phyloP scores from a whole-genome alignment of 92 coral and sea anemone species.

The Bergia puertoricense region DNA sequence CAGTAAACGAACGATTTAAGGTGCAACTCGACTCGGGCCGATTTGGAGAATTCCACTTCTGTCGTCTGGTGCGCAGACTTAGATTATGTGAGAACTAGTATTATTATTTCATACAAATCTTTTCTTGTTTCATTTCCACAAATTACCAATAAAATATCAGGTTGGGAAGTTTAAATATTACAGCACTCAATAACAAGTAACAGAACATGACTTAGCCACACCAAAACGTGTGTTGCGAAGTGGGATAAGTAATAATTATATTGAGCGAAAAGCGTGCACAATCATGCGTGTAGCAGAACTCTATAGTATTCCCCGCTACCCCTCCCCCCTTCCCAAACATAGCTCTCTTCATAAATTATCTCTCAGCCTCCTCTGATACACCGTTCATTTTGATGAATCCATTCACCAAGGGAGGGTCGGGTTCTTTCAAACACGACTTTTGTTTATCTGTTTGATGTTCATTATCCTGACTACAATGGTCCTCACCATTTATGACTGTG shows the following conservation, averaged over 20 bases:
- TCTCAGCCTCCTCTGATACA: slow-evolving; percentile 36
- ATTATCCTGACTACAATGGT: neutral
- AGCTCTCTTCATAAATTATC: neutral
- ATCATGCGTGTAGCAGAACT: neutral
- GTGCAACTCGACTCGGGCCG: neutral
- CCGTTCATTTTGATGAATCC: slow-evolving; percentile 25
- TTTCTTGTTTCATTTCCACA: neutral
- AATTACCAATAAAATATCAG: neutral
- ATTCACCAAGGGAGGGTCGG: slow-evolving; percentile 23
- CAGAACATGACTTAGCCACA: neutral
- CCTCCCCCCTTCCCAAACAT: neutral
- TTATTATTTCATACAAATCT: neutral
- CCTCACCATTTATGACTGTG: slow-evolving; percentile 4
- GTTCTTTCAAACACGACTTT: neutral
- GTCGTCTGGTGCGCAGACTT: neutral
- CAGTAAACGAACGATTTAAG: neutral
- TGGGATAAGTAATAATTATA: neutral
- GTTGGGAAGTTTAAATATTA: neutral
- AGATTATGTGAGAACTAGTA: neutral
- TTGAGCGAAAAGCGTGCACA: neutral
- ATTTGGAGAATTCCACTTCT: neutral
- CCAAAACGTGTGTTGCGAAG: neutral
- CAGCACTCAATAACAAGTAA: neutral
- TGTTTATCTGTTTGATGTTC: slow-evolving; percentile 20
- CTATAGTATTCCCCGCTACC: neutral